phyloP scores from a whole-genome alignment of 2,797 vertebrate species.

The Kryptolebias ocellatus region DNA sequence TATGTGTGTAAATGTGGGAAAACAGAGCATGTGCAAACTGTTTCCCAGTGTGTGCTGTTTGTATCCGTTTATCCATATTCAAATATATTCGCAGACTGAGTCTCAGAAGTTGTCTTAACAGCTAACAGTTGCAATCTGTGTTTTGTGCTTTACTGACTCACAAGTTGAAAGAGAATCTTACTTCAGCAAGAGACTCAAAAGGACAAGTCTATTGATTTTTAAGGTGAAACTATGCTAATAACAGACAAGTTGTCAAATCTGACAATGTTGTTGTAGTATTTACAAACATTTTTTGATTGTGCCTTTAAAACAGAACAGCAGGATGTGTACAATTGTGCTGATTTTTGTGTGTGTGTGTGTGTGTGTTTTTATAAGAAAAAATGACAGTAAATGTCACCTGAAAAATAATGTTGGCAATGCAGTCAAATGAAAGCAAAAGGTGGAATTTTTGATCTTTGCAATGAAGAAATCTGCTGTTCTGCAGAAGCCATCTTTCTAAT shows the following conservation, averaged over 20 bases:
- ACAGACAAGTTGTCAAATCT: constrained; percentile 46
- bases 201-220: constrained; percentile 40
- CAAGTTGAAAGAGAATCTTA: constrained; percentile 14
- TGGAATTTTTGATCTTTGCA: not conserved
- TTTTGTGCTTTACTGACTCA: constrained; percentile 23
- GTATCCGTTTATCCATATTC: constrained; percentile 47
- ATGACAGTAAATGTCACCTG: not conserved
- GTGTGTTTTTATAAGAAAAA: not conserved
- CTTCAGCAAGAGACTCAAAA: constrained; percentile 37
- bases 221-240: constrained; percentile 38
- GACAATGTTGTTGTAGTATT: constrained; percentile 36
- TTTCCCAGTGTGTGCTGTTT: constrained; percentile 34
- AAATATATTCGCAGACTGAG: constrained; percentile 41
- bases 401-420: not conserved
- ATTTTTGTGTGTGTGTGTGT: too few species aligned
- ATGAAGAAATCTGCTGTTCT: too few species aligned
- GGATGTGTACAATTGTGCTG: not conserved
- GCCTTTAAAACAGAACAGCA: not conserved
- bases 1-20: constrained; percentile 13
- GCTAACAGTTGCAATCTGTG: constrained; percentile 18
- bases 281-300: constrained; percentile 22
- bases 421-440: not conserved
- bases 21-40: constrained; percentile 18
- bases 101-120: constrained; percentile 45
- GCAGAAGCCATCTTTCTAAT: not conserved